Evolutionary conservation across 2,113 vertebrate genomes (phyloP).

Genomic region (Nycticorax nycticorax): DNA sequence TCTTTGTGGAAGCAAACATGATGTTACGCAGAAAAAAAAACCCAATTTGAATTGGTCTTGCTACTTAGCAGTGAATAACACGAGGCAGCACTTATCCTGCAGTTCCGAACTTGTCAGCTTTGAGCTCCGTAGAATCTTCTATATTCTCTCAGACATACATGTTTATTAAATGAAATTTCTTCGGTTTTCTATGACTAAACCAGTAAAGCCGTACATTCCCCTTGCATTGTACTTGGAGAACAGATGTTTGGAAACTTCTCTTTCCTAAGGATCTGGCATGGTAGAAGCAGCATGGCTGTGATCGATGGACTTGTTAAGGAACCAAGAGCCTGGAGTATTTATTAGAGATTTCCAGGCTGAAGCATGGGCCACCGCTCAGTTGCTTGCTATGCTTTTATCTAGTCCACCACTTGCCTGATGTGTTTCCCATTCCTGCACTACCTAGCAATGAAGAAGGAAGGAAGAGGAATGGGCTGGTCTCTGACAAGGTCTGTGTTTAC

Average conservation of each 20-base stretch:
- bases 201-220: background rate
- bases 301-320: too few species aligned
- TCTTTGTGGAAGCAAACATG: background rate
- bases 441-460: fast-evolving
- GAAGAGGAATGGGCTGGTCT: background rate
- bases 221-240: background rate
- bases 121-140: background rate
- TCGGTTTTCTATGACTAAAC: background rate
- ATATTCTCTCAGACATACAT: background rate
- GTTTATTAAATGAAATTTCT: background rate
- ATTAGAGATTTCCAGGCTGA: background rate
- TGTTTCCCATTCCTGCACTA: background rate
- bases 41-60: background rate
- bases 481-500: background rate
- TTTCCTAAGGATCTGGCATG: background rate
- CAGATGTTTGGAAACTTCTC: background rate
- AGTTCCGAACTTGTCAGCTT: background rate
- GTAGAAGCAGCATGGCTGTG: background rate
- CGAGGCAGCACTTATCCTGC: background rate
- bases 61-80: background rate
- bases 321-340: too few species aligned
- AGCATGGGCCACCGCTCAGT: background rate
- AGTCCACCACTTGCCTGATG: background rate
- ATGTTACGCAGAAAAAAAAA: background rate
- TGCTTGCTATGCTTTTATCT: background rate